phyloP scores from a whole-genome alignment of 2,797 vertebrate genomes.

The Potorous gilbertii region DNA sequence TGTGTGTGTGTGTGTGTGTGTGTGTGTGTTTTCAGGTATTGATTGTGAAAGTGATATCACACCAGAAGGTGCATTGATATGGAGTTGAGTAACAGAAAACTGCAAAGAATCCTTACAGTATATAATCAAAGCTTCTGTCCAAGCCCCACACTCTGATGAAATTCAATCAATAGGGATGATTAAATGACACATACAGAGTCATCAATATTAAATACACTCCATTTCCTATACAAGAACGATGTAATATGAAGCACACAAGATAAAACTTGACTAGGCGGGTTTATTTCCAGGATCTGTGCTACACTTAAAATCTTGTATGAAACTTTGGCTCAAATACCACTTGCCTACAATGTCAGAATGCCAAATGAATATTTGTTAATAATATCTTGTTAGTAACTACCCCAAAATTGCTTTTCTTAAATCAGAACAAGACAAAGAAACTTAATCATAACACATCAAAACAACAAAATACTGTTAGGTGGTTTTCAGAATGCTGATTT shows the following conservation, averaged over 20 bases:
- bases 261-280: constrained; percentile 82
- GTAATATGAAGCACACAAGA: constrained; percentile 74
- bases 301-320: constrained; percentile 75
- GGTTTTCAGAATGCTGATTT: not conserved
- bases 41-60: constrained; percentile 89
- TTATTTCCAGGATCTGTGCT: constrained; percentile 76
- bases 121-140: constrained; percentile 88
- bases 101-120: constrained; percentile 85
- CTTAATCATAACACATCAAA: not conserved
- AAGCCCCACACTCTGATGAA: constrained; percentile 85
- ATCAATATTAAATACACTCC: constrained; percentile 94
- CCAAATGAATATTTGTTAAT: not conserved
- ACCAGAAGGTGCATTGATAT: constrained; percentile 89
- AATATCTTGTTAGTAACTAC: not conserved
- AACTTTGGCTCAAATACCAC: constrained; percentile 25
- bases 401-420: not conserved
- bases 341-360: constrained; percentile 68
- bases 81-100: constrained; percentile 86
- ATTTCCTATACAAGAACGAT: constrained; percentile 87
- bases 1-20: constrained; percentile 12
- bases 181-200: constrained; percentile 94
- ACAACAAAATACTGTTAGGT: not conserved
- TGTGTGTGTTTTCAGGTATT: constrained; percentile 84
- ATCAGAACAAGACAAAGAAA: not conserved
- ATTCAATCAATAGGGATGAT: constrained; percentile 94